phyloP scores from a whole-genome alignment of 2,797 vertebrate genomes.

The Morelia viridis region DNA sequence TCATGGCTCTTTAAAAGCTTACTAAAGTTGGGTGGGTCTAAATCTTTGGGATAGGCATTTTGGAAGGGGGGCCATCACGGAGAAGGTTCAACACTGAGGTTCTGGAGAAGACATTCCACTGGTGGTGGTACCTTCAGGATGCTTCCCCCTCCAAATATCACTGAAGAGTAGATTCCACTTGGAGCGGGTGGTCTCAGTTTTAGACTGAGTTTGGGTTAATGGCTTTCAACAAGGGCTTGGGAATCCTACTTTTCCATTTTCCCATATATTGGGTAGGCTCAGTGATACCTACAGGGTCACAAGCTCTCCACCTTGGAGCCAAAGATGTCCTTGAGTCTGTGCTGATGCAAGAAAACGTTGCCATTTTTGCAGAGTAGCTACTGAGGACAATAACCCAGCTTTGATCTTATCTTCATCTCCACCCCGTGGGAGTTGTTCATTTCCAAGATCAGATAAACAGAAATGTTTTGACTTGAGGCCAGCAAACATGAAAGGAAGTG shows the following conservation, averaged over 20 bases:
- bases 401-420: background rate
- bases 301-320: background rate
- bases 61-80: background rate
- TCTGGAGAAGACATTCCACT: background rate
- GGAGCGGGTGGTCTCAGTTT: background rate
- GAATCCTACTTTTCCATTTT: background rate
- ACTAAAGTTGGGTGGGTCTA: background rate
- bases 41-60: background rate
- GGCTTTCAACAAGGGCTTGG: background rate
- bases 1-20: background rate
- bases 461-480: background rate
- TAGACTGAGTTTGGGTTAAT: background rate
- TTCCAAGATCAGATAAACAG: background rate
- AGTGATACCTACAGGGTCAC: background rate
- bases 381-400: background rate
- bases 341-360: background rate
- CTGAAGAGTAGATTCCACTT: background rate
- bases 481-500: background rate
- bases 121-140: background rate
- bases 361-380: background rate
- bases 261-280: background rate
- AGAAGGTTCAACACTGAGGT: background rate
- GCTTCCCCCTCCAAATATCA: background rate
- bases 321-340: background rate
- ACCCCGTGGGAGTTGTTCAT: background rate